Evolutionary conservation across 64 coral and sea anemone genomes (phyloP), one percentile per base, ranked within the genome.

Genomic region (Porites australiensis): DNA sequence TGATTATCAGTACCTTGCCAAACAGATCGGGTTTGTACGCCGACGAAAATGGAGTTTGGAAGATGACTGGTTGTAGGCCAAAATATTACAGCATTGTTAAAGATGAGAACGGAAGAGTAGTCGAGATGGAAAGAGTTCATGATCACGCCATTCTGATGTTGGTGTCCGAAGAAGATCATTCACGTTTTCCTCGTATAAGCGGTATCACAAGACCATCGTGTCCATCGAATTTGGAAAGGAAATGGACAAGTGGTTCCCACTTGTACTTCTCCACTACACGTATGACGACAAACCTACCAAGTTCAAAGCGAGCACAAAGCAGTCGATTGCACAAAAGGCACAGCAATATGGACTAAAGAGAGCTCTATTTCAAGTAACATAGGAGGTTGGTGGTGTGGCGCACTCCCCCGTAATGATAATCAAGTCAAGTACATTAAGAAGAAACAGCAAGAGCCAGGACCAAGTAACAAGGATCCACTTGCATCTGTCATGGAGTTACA

Each of bases 401-500:
- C 74, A 3, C 46, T 77, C 13, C 74, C 74, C 54, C 50, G 51
- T 11, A 79, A 79, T 19, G 7, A 18, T 3, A 79, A 52, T 10
- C 76, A 79, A 52, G 76, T 52, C 16, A 2, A 79, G 23, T 52
- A 58, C 51, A n/a, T 79, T 7, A 79, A n/a, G 3, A 1, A 23
- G 50, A 79, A 79, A 51, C 76, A 79, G 18, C 76, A 11, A 19
- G 13, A 23, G 58, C 6, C 54, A 50, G 13, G 7, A 52, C 12
- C 19, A 79, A 27, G n/a, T 37, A 37, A 37, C 27, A 37, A 37
- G 27, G 94, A 92, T 13, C 94, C 94, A 66, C 88, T 91, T 1
- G 75, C 84, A 59, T 87, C 94, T 11, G 94, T 95, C 6, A 8
- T 92, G 13, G 94, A 95, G 64, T 47, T 95, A 8, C 83, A 88